Percentiles rank a stretch among this genome's conserved stretches.
Conservation (phyloP, 2,113 vertebrate species). For the Dolichotis patagonum region DNA sequence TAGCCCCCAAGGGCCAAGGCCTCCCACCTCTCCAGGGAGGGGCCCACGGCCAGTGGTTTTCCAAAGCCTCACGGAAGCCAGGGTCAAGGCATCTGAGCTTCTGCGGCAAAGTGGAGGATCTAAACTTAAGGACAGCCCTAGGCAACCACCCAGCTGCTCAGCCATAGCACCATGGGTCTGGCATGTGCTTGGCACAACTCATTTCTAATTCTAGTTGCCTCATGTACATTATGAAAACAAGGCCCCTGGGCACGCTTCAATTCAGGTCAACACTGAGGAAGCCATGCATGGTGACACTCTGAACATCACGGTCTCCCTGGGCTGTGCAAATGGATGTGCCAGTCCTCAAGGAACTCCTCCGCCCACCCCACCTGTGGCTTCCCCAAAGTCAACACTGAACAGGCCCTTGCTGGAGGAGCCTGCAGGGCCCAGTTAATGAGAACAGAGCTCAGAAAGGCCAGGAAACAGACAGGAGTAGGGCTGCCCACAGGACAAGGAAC, state of each 20-base stretch:
- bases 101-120: constrained; percentile 2
- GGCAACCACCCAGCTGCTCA: neutral
- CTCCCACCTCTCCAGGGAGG: neutral
- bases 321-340: neutral
- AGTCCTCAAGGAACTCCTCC: neutral
- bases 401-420: neutral
- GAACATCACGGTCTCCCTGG: neutral
- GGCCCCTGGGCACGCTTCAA: neutral
- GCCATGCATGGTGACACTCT: neutral
- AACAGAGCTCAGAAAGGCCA: neutral
- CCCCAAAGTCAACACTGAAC: neutral
- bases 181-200: neutral
- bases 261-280: constrained; percentile 26
- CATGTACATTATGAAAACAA: neutral
- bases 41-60: neutral
- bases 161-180: neutral
- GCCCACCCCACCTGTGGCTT: neutral
- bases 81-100: neutral
- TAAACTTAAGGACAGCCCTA: constrained; percentile 38
- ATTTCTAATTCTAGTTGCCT: constrained; percentile 17
- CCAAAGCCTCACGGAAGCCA: neutral
- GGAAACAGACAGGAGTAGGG: neutral
- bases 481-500: neutral
- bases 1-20: neutral
- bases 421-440: neutral